phyloP scores from a whole-genome alignment of 2,888 invertebrate genomes.

The Crossocerus cetratus region DNA sequence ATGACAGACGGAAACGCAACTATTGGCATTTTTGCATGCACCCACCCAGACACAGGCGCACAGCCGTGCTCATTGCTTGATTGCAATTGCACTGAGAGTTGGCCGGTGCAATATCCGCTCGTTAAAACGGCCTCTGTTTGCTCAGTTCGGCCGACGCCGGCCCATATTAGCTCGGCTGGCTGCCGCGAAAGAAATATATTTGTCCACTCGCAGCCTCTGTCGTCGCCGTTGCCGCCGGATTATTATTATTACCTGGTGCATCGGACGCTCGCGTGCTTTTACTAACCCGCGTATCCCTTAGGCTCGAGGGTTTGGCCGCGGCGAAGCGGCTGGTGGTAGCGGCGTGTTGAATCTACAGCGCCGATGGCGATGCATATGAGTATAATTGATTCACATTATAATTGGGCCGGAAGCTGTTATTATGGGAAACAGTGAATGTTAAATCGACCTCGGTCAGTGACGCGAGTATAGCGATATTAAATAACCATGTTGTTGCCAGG shows the following conservation, averaged over 20 bases:
- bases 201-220: background rate
- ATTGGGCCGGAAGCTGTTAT: background rate
- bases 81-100: background rate
- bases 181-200: slow-evolving; percentile 1
- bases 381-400: background rate
- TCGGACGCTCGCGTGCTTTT: no score
- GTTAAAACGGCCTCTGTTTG: background rate
- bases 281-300: background rate
- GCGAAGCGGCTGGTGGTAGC: background rate
- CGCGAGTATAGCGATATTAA: background rate
- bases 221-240: background rate
- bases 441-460: background rate
- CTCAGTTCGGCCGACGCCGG: background rate
- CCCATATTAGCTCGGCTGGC: background rate
- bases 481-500: background rate
- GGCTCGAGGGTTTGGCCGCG: background rate
- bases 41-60: no score
- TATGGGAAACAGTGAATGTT: background rate
- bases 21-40: background rate
- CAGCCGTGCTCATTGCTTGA: background rate
- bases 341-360: background rate
- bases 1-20: background rate
- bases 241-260: background rate
- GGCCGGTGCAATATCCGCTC: slow-evolving; percentile 3
- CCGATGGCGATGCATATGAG: background rate